These are phyloP conservation scores for Caenorhabditis sp. DNA, from an alignment of 2,888 invertebrate genomes.

Conservation along the genomic window DNA sequence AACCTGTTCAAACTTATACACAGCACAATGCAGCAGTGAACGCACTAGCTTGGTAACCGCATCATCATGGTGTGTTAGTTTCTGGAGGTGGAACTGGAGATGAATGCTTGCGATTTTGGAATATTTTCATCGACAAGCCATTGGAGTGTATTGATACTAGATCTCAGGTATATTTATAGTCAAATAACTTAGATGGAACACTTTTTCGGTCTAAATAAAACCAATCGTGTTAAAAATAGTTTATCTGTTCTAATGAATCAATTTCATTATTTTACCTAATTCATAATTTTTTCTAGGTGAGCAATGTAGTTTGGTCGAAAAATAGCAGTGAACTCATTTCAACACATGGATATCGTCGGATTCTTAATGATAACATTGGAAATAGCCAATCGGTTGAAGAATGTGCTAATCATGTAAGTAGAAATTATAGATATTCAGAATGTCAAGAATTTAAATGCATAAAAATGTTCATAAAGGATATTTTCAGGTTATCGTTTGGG, in stretches of 20 bases:
- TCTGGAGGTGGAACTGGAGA: slow-evolving; percentile 99
- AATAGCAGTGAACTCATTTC: slow-evolving; percentile 94
- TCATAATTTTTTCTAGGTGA: slow-evolving; percentile 76
- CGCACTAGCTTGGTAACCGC: slow-evolving; percentile 98
- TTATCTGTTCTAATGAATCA: too few relatives aligned
- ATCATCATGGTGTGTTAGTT: slow-evolving; percentile 93
- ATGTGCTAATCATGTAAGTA: not conserved
- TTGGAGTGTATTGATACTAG: slow-evolving; percentile 98
- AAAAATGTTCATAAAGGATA: slow-evolving; percentile 4
- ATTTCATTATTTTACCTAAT: not conserved
- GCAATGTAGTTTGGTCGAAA: slow-evolving; percentile 98
- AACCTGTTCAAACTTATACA: slow-evolving; percentile 87
- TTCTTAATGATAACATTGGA: slow-evolving; percentile 75
- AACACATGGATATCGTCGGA: slow-evolving; percentile 97
- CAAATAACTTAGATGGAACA: too few relatives aligned
- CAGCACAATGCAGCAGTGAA: slow-evolving; percentile 95
- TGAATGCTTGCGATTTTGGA: slow-evolving; percentile 81
- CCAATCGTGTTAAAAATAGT: too few relatives aligned
- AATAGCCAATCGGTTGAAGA: not conserved
- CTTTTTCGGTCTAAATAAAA: too few relatives aligned
- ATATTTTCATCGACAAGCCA: slow-evolving; percentile 94
- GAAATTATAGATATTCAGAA: not conserved
- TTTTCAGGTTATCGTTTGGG: slow-evolving; percentile 92
- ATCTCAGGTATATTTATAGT: slow-evolving; percentile 82
- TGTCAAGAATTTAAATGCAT: not conserved